Percentiles rank a stretch among this genome's conserved stretches.
These are phyloP conservation scores for Pseudanteris insignis DNA, from an alignment of 2,888 invertebrate species.

Conservation along the genomic window DNA sequence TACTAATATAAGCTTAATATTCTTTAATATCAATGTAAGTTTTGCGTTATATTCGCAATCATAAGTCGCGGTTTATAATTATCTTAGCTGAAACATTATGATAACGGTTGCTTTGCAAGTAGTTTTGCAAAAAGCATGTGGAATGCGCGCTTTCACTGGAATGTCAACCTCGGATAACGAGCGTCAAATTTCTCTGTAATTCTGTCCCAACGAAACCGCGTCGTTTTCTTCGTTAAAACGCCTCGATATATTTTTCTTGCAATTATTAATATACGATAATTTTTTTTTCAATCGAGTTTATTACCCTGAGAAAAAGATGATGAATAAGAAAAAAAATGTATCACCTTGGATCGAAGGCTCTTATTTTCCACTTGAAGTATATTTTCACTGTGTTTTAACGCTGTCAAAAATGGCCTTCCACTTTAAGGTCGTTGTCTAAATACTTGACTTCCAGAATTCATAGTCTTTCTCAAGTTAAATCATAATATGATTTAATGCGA, in stretches of 20 bases:
- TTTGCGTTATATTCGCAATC: no score
- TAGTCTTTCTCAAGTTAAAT: conserved; percentile 4
- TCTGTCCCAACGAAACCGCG: no score
- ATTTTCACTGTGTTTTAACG: conserved; percentile 17
- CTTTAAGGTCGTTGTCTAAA: conserved; percentile 44
- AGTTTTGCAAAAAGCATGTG: conserved; percentile 5
- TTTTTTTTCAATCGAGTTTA: conserved; percentile 10
- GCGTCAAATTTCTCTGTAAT: conserved; percentile 5
- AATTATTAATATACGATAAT: no score
- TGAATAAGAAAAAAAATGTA: conserved; percentile 10
- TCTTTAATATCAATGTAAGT: no score
- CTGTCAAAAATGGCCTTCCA: conserved; percentile 24
- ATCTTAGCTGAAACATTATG: conserved; percentile 44
- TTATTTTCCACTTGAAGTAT: conserved; percentile 12
- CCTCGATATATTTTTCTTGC: no score
- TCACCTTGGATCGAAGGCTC: conserved; percentile 25
- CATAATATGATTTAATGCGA: no score
- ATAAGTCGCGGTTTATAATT: no score
- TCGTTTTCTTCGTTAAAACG: no score
- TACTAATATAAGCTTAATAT: no score
- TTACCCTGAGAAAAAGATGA: conserved; percentile 6
- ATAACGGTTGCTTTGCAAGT: conserved; percentile 40
- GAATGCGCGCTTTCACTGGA: conserved; percentile 17
- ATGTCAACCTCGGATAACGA: not conserved
- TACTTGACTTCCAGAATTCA: conserved; percentile 6